phyloP scores from a whole-genome alignment of 1,140 invertebrate genomes.

The Drosophila watanabei region DNA sequence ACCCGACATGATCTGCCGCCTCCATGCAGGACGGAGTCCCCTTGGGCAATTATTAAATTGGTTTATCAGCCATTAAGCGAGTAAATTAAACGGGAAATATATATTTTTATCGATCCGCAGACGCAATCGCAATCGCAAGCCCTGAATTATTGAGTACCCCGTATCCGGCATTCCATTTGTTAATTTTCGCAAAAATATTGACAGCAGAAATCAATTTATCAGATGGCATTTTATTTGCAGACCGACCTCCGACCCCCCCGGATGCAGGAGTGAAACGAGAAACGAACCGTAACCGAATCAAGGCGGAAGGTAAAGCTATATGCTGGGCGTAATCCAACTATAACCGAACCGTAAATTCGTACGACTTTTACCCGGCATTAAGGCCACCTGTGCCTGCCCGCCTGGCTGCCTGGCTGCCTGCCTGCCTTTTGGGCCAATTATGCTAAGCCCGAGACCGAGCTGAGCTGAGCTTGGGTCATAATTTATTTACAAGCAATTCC shows the following conservation, averaged over 20 bases:
- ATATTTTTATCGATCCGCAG: slow-evolving; percentile 33
- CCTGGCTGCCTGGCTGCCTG: background rate
- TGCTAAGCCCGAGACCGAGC: slow-evolving; percentile 35
- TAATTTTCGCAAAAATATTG: slow-evolving; percentile 33
- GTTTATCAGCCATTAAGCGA: slow-evolving; percentile 35
- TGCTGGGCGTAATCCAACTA: slow-evolving; percentile 8
- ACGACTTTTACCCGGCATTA: slow-evolving; percentile 5
- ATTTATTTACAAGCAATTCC: slow-evolving; percentile 59
- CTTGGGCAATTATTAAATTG: slow-evolving; percentile 46
- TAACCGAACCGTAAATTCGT: background rate
- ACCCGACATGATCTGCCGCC: slow-evolving; percentile 27
- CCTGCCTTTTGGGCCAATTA: slow-evolving; percentile 16
- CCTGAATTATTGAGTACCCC: slow-evolving; percentile 39
- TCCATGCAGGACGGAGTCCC: background rate
- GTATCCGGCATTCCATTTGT: slow-evolving; percentile 23
- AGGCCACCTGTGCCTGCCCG: background rate
- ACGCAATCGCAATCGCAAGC: background rate
- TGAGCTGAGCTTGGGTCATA: slow-evolving; percentile 41
- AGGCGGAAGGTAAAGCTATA: background rate
- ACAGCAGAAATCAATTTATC: slow-evolving; percentile 47
- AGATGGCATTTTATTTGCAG: slow-evolving; percentile 17
- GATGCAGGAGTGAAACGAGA: background rate
- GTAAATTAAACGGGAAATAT: slow-evolving; percentile 52
- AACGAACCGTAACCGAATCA: background rate
- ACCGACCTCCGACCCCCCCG: background rate